phyloP scores from a whole-genome alignment of 2,797 vertebrate genomes.

The Xerus rutilus region DNA sequence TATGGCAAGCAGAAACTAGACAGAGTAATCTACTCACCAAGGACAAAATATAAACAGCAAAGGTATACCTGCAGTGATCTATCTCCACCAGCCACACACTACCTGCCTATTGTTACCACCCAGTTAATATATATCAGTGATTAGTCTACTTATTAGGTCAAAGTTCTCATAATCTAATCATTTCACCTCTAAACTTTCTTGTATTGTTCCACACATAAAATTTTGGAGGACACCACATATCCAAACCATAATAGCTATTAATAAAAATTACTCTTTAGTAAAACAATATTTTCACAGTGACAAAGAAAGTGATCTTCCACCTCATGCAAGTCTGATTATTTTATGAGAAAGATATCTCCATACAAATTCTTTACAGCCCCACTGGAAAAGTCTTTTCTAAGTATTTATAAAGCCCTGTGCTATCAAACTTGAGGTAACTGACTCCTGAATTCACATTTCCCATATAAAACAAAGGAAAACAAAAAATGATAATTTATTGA shows the following conservation, averaged over 20 bases:
- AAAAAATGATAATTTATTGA: background rate
- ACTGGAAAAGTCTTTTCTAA: background rate
- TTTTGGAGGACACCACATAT: too few species aligned
- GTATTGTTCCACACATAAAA: too few species aligned
- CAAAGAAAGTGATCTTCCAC: background rate
- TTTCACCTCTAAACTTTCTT: too few species aligned
- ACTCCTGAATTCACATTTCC: background rate
- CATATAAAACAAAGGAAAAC: background rate
- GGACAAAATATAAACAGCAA: too few species aligned
- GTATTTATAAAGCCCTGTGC: background rate
- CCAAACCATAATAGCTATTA: background rate
- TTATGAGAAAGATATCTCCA: background rate
- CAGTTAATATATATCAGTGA: too few species aligned
- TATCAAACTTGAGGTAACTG: background rate
- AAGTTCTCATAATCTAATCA: too few species aligned
- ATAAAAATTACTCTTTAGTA: background rate
- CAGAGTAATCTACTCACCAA: too few species aligned
- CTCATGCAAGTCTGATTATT: background rate
- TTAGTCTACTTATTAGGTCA: too few species aligned
- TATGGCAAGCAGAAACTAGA: too few species aligned
- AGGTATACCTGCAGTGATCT: too few species aligned
- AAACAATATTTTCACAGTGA: background rate
- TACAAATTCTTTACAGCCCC: background rate
- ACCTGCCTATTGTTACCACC: too few species aligned
- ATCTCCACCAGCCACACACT: too few species aligned